Conservation (phyloP, 2,113 vertebrate genomes). For the Cyanoramphus novaezelandiae region DNA sequence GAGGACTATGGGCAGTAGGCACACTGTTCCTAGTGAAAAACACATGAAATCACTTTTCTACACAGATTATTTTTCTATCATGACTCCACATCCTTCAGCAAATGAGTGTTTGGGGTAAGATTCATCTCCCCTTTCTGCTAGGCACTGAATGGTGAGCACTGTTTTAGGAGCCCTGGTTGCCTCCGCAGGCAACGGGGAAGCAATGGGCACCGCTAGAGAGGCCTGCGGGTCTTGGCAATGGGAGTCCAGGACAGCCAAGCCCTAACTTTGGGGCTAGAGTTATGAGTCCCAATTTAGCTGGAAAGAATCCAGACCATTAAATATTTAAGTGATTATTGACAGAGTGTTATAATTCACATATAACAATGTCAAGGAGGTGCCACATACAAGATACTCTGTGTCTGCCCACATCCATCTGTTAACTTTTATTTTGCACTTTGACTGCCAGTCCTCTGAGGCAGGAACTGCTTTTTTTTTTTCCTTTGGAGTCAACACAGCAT, state of each 20-base stretch:
- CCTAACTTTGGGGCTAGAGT: not conserved
- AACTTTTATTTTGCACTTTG: slow-evolving; percentile 18
- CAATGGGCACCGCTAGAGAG: not conserved
- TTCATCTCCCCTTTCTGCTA: not conserved
- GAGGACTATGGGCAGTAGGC: not conserved
- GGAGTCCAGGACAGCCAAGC: not conserved
- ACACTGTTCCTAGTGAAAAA: not conserved
- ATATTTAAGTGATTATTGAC: slow-evolving; percentile 22
- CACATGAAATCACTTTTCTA: not conserved
- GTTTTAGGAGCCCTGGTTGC: not conserved
- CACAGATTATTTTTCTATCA: not conserved
- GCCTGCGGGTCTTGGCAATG: not conserved
- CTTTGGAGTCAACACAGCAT: not conserved
- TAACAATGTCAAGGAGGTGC: slow-evolving; percentile 27
- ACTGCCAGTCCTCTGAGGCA: not conserved
- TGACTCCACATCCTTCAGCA: not conserved
- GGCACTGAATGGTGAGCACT: not conserved
- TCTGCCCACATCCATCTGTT: slow-evolving; percentile 34
- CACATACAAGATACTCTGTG: not conserved
- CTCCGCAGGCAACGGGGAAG: fast-evolving
- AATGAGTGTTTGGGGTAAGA: not conserved
- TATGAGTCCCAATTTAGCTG: not conserved
- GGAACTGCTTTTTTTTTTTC: not conserved
- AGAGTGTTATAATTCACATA: slow-evolving; percentile 22
- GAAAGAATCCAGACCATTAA: slow-evolving; percentile 2